Base-by-base conservation (phyloP, 2,888 invertebrate species). In the Nasonovia ribisnigri region DNA sequence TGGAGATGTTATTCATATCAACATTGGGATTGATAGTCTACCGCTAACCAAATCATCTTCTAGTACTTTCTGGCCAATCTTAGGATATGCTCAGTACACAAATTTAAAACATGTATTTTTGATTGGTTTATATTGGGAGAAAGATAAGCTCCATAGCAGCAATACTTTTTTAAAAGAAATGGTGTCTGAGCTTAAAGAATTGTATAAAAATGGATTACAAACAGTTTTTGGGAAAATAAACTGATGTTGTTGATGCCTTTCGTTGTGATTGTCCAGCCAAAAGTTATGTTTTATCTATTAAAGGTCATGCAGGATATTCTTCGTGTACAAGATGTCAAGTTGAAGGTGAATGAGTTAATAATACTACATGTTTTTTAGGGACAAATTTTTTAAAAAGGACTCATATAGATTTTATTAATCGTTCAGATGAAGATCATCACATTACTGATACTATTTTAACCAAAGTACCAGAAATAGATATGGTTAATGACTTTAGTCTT, bases 181-280 rank as follows among this genome's bases (percentile, higher is more conserved):
- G n/a, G n/a, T n/a, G n/a, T 92, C n/a, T n/a, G n/a, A n/a, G n/a
- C n/a, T n/a, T n/a, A n/a, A n/a, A n/a, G n/a, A n/a, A n/a, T n/a
- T n/a, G 6, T 87, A 86, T 36, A n/a, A 6, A 86, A 87, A 86
- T 16, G 92, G 57, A 36, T 1, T 87, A 24, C 54, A 54, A 5
- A 54, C 54, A 54, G 24, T 24, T 24, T 54, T 48, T 87, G 87
- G 87, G 0, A 87, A 51, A 87, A 87, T n/a, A 87, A n/a, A 16
- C 29, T 48, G 87, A 51, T 4, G 20, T n/a, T 16, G 87, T 87
- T n/a, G 92, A 92, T 87, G 60, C 87, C 10, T 87, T 87, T 87
- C 51, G 87, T 48, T 87, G 48, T n/a, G 87, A 92, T 48, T 29
- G 57, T 60, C 87, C 92, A 16, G 92, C 92, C 13, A 92, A 60